Conservation (phyloP, 2,888 invertebrate genomes). For the Drosophila gaucha region DNA sequence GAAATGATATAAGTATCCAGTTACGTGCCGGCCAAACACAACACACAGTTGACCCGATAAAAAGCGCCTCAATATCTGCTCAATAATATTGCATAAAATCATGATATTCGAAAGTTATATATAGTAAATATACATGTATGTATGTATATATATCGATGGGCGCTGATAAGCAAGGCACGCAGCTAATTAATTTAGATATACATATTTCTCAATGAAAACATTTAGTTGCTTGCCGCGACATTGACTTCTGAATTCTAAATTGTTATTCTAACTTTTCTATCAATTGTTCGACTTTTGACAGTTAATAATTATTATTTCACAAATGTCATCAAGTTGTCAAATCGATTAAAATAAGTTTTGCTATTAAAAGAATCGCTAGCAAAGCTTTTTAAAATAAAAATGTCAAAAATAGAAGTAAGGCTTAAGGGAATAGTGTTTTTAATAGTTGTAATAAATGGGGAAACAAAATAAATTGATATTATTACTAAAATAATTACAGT, state of each 20-base stretch:
- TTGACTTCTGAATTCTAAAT: conserved; percentile 1
- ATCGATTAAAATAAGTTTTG: neutral
- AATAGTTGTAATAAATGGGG: no score
- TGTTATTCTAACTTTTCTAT: neutral
- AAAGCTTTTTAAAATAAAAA: neutral
- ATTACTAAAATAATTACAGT: no score
- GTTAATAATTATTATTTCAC: neutral
- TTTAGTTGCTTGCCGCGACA: neutral
- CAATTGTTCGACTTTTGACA: neutral
- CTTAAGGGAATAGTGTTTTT: no score
- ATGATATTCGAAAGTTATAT: conserved; percentile 22
- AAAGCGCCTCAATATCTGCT: conserved; percentile 42
- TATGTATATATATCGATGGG: neutral
- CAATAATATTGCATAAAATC: conserved; percentile 35
- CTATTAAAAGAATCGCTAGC: neutral
- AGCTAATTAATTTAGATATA: conserved; percentile 30
- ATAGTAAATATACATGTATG: neutral
- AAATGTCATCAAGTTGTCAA: neutral
- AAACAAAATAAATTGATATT: no score
- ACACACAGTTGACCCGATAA: conserved; percentile 45
- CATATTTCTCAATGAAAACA: conserved; percentile 5
- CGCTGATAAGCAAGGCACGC: conserved; percentile 37
- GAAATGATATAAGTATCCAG: conserved; percentile 78
- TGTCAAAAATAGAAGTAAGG: no score
- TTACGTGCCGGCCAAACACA: conserved; percentile 56